phyloP scores from a whole-genome alignment of 1,140 invertebrate genomes.

The Drosophila mojavensis region DNA sequence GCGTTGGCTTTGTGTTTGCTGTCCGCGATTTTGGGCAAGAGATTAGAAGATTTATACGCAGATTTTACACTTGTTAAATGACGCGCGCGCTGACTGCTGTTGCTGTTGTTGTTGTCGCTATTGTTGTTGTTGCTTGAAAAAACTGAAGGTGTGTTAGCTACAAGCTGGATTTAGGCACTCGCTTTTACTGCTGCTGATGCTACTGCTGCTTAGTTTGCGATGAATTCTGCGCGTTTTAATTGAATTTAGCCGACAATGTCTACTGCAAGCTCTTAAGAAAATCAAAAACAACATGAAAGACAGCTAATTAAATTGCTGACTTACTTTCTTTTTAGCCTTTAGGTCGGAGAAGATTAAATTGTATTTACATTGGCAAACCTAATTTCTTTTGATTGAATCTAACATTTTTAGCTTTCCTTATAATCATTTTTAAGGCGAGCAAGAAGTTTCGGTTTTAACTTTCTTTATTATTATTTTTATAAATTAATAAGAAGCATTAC shows the following conservation, averaged over 20 bases:
- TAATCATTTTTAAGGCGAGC: not conserved
- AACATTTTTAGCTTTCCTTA: not conserved
- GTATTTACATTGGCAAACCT: not conserved
- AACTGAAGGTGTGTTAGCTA: constrained; percentile 10
- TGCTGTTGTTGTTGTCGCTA: constrained; percentile 7
- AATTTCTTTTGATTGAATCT: not conserved
- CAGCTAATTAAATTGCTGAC: constrained; percentile 29
- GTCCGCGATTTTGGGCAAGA: constrained; percentile 52
- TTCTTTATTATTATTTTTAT: too few relatives aligned
- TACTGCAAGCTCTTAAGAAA: not conserved
- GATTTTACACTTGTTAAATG: constrained; percentile 75
- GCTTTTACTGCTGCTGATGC: not conserved
- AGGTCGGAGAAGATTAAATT: not conserved
- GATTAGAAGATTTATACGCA: constrained; percentile 76
- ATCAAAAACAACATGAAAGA: not conserved
- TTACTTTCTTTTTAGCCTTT: not conserved
- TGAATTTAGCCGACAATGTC: constrained; percentile 36
- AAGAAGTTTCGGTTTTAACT: too few relatives aligned
- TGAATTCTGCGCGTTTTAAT: constrained; percentile 42
- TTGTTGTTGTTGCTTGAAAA: constrained; percentile 5
- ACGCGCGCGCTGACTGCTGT: constrained; percentile 19
- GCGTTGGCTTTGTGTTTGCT: constrained; percentile 43
- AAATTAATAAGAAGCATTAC: too few relatives aligned
- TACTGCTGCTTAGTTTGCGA: constrained; percentile 11
- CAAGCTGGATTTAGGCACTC: constrained; percentile 1